Evolutionary conservation across 1,140 invertebrate genomes (phyloP).

Genomic region (Hyposmocoma kahamanoa): DNA sequence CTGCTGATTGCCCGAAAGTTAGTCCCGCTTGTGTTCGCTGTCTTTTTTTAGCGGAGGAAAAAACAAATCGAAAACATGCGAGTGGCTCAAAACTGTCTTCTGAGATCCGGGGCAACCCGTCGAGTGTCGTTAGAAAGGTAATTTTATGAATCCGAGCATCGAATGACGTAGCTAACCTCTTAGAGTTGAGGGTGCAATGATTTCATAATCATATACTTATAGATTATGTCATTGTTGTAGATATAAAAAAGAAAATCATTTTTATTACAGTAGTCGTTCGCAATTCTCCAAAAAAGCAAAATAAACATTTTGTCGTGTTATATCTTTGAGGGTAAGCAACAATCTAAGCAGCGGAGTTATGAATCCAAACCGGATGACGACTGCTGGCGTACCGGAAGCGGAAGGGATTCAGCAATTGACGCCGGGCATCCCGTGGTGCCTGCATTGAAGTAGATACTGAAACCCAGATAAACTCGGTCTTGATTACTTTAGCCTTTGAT

Average conservation of each 20-base stretch:
- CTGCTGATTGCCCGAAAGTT: conserved; percentile 71
- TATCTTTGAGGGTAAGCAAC: conserved; percentile 28
- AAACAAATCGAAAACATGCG: conserved; percentile 67
- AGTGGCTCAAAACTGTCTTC: conserved; percentile 62
- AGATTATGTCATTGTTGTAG: background rate
- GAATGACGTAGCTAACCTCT: background rate
- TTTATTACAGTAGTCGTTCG: conserved; percentile 10
- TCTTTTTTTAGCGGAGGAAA: conserved; percentile 49
- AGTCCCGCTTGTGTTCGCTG: conserved; percentile 54
- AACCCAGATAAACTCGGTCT: no score
- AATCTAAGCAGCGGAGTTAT: conserved; percentile 34
- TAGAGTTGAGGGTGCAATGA: background rate
- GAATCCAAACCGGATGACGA: conserved; percentile 28
- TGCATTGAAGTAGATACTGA: no score
- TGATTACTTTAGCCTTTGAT: no score
- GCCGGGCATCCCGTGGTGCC: conserved; percentile 31
- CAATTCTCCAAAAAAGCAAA: background rate
- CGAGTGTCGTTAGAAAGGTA: background rate
- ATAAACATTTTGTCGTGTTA: conserved; percentile 16
- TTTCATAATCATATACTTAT: background rate
- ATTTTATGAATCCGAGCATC: background rate
- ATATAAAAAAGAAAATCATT: background rate
- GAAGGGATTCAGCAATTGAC: conserved; percentile 54
- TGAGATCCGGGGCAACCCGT: conserved; percentile 19
- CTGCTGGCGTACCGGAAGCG: conserved; percentile 42